A percentile compares a stretch with the other conserved stretches of the same genome.
Conservation (phyloP, 2,888 invertebrate genomes). For the Leucophenga montana region DNA sequence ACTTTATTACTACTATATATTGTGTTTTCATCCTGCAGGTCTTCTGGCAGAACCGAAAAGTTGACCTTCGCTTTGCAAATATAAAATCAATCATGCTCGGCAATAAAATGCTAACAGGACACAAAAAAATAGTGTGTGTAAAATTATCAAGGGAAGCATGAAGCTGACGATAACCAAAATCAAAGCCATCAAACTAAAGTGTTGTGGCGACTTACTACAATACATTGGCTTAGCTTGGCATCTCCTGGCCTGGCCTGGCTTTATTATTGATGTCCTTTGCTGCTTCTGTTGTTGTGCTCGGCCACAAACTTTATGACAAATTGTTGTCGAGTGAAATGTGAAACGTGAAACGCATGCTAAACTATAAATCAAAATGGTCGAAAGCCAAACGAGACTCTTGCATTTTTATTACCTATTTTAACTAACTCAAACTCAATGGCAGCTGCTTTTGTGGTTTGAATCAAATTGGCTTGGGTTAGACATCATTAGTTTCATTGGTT, state of each 20-base stretch:
- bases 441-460: too few species aligned
- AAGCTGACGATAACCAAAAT: slow-evolving; percentile 5
- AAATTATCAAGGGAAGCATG: background rate
- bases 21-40: background rate
- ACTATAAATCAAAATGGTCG: slow-evolving; percentile 15
- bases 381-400: background rate
- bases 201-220: background rate
- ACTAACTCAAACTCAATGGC: background rate
- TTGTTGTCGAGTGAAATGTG: slow-evolving; percentile 1
- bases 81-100: slow-evolving; percentile 26
- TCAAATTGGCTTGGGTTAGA: background rate
- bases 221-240: background rate
- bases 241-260: background rate
- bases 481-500: background rate
- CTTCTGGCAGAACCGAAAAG: background rate
- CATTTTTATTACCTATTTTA: slow-evolving; percentile 15
- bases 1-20: slow-evolving; percentile 6
- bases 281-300: background rate
- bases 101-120: slow-evolving; percentile 17
- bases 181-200: slow-evolving; percentile 11
- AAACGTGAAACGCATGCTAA: slow-evolving; percentile 20
- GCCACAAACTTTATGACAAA: slow-evolving; percentile 19
- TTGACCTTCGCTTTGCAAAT: slow-evolving; percentile 23
- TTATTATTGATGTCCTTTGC: background rate
- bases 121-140: background rate